These are phyloP conservation scores for Netelia virgata DNA, from an alignment of 2,888 invertebrate genomes.

Conservation along the genomic window DNA sequence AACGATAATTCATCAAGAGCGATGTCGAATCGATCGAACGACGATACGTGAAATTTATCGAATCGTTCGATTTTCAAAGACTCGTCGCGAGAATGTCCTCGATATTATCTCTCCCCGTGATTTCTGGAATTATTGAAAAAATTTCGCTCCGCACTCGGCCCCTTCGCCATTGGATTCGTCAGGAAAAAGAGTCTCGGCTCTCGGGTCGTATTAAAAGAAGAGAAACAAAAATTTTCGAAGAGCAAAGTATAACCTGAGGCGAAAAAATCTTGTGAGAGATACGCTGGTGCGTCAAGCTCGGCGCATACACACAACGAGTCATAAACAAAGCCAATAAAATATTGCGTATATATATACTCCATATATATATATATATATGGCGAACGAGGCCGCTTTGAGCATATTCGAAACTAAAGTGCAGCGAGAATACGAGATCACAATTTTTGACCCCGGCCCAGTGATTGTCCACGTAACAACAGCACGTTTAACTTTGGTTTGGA, in stretches of 20 bases:
- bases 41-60: too few species aligned
- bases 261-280: constrained; percentile 60
- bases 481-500: not conserved
- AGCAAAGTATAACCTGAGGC: constrained; percentile 52
- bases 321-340: constrained; percentile 84
- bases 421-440: constrained; percentile 62
- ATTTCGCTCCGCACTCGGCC: not conserved
- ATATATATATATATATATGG: constrained; percentile 35
- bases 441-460: not conserved
- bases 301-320: constrained; percentile 75
- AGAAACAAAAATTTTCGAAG: constrained; percentile 48
- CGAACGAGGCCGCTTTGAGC: constrained; percentile 41
- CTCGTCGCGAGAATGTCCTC: not conserved
- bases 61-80: not conserved
- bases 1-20: too few species aligned
- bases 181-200: constrained; percentile 29
- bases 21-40: not conserved
- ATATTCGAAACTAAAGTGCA: constrained; percentile 73
- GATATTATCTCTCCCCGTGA: not conserved
- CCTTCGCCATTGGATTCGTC: constrained; percentile 4
- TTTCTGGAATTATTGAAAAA: constrained; percentile 42
- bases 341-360: constrained; percentile 77
- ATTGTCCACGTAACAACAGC: constrained; percentile 1
- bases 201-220: constrained; percentile 36
- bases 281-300: constrained; percentile 75